These are phyloP conservation scores for Hymenochirus boettgeri DNA, from an alignment of 2,113 vertebrate genomes.

Conservation along the genomic window DNA sequence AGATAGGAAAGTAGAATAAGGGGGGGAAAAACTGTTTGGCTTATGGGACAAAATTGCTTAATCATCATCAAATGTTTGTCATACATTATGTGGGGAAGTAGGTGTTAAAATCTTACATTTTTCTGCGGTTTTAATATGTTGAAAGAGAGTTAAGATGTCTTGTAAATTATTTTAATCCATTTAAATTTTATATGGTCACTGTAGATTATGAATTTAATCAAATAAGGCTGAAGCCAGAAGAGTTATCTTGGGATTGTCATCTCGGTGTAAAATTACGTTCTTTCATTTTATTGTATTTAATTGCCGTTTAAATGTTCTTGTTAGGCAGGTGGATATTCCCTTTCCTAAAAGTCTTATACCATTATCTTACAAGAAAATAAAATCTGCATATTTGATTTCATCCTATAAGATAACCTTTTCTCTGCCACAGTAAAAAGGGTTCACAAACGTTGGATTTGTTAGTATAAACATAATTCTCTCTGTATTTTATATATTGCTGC, in stretches of 20 bases:
- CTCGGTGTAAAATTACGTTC: slow-evolving; percentile 81
- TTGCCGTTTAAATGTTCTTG: slow-evolving; percentile 76
- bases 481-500: slow-evolving; percentile 49
- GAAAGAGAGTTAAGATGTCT: slow-evolving; percentile 83
- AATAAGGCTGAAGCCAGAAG: slow-evolving; percentile 81
- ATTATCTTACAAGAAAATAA: slow-evolving; percentile 88
- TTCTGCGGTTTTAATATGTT: slow-evolving; percentile 87
- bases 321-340: slow-evolving; percentile 73
- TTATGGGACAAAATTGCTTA: slow-evolving; percentile 70
- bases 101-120: slow-evolving; percentile 73
- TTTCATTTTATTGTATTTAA: slow-evolving; percentile 73
- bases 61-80: slow-evolving; percentile 71
- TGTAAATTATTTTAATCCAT: slow-evolving; percentile 96
- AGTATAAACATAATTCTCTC: slow-evolving; percentile 50
- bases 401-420: slow-evolving; percentile 64
- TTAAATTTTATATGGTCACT: slow-evolving; percentile 82
- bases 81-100: slow-evolving; percentile 63
- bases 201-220: slow-evolving; percentile 82
- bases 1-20: slow-evolving; percentile 73
- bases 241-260: slow-evolving; percentile 85
- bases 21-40: slow-evolving; percentile 66
- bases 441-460: slow-evolving; percentile 46
- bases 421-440: slow-evolving; percentile 56
- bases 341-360: slow-evolving; percentile 79
- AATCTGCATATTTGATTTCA: slow-evolving; percentile 75